Conservation (phyloP, 2,888 invertebrate genomes). For the Apantesis nais region DNA sequence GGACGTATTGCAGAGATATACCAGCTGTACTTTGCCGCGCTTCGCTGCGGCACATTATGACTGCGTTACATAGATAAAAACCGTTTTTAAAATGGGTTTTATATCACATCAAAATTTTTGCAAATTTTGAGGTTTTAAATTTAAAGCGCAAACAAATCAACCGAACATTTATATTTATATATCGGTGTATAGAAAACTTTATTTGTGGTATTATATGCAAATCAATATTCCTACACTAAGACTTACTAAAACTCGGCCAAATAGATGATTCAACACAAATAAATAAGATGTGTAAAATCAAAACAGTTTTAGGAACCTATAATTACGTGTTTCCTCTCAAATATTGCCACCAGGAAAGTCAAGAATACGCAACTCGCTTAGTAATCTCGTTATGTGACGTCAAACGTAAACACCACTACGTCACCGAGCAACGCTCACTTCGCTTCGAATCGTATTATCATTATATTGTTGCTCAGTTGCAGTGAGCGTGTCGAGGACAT, state of each 20-base stretch:
- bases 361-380: neutral
- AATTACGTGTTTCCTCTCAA: neutral
- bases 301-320: neutral
- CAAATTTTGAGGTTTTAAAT: too few species aligned
- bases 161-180: too few species aligned
- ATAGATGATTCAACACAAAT: neutral
- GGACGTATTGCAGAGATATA: too few species aligned
- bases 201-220: neutral
- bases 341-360: neutral
- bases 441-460: constrained; percentile 17
- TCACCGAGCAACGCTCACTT: constrained; percentile 19
- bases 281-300: neutral
- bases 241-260: neutral
- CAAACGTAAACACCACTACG: constrained; percentile 18
- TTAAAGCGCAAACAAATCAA: too few species aligned
- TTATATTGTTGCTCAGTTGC: constrained; percentile 48
- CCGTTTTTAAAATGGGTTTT: too few species aligned
- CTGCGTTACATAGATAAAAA: too few species aligned
- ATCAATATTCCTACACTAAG: neutral
- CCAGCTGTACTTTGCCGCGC: too few species aligned
- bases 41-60: too few species aligned
- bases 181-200: neutral
- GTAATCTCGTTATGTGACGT: constrained; percentile 23
- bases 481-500: constrained; percentile 40
- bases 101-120: too few species aligned